Evolutionary conservation across 2,113 vertebrate genomes (phyloP), one percentile per base, ranked within the genome.

Genomic region (Mesembrinibis cayennensis): DNA sequence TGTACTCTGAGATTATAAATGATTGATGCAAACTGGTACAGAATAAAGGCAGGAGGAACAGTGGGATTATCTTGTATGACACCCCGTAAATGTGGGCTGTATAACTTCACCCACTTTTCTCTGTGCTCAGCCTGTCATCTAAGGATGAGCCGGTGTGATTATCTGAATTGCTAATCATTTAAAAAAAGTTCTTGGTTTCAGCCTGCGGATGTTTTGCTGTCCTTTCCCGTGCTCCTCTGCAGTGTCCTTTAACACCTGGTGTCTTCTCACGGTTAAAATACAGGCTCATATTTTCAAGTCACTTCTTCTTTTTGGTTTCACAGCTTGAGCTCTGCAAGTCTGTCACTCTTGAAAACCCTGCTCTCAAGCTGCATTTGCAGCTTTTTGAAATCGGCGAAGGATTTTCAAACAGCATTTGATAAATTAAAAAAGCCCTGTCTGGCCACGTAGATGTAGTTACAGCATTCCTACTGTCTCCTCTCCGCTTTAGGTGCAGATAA

Each of bases 401-500:
- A 7, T 70, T 89, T 94, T 69, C 16, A 19, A 83, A 8, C 38
- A 7, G 52, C 5, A 1, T 38, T 72, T n/a, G 38, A 6, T n/a
- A 13, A 42, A 40, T 29, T 26, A 1, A 5, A 7, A 61, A 66
- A 30, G 52, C 50, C n/a, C 12, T 1, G 8, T 25, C 63, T 47
- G 74, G 49, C 25, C 53, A 0, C 13, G 0, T 4, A 36, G 62
- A 9, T 34, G 63, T 25, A 44, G 42, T 55, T n/a, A 34, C n/a
- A 11, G 0, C 2, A 0, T 67, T 42, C 59, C 14, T n/a, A 16
- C 42, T 9, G 29, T 17, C 25, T 55, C 36, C 11, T 58, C 13
- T 2, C 3, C 0, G 0, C 21, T 61, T 25, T 3, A 36, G 21
- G n/a, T 7, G 36, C 20, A 16, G 62, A 15, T 80, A 23, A 52